Percentiles rank a stretch among this genome's conserved stretches.
Conservation (phyloP, 2,797 vertebrate genomes). For the Podarcis lilfordi region DNA sequence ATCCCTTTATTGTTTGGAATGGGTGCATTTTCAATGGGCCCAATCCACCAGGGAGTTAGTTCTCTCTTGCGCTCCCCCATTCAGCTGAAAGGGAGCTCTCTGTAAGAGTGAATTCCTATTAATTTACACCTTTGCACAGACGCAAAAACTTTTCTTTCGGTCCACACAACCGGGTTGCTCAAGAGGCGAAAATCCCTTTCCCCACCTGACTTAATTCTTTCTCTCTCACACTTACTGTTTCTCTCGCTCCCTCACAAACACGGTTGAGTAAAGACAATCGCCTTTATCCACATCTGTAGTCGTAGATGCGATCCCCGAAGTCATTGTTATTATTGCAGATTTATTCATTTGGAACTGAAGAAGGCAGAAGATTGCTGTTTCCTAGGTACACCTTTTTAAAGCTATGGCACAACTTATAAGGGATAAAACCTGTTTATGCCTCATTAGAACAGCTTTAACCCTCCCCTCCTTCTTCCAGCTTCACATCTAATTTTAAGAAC, state of each 20-base stretch:
- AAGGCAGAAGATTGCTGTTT: not conserved
- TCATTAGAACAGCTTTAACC: not conserved
- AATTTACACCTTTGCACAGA: not conserved
- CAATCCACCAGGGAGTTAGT: not conserved
- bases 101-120: not conserved
- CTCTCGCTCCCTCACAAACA: too few relatives aligned
- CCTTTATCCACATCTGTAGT: not conserved
- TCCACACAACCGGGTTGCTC: too few relatives aligned
- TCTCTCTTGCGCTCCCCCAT: not conserved
- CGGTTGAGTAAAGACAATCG: too few relatives aligned
- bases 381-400: not conserved
- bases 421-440: not conserved
- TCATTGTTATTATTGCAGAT: too few relatives aligned
- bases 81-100: not conserved
- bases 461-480: not conserved
- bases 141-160: not conserved
- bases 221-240: not conserved
- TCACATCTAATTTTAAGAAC: not conserved
- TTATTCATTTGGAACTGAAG: not conserved
- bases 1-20: not conserved
- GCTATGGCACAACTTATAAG: too few relatives aligned
- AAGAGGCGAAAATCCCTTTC: too few relatives aligned
- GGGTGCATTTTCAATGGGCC: not conserved
- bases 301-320: not conserved
- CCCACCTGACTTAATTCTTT: too few relatives aligned